phyloP scores from a whole-genome alignment of 2,113 vertebrate species.

The Erinaceus europaeus region DNA sequence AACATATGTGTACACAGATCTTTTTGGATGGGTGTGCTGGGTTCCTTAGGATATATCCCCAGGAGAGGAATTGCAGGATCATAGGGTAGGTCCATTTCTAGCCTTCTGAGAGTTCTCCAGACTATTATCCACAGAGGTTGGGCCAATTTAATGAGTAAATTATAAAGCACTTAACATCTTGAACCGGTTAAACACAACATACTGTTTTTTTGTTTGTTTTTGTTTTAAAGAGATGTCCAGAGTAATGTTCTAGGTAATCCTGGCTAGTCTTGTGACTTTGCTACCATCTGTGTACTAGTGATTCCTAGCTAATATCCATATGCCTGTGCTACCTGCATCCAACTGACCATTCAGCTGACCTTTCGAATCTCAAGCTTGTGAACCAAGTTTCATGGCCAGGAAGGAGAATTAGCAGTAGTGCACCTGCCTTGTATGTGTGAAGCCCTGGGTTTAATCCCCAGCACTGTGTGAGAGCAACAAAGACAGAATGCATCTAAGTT shows the following conservation, averaged over 20 bases:
- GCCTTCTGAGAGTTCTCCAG: too few species aligned
- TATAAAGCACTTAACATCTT: not conserved
- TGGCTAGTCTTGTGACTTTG: not conserved
- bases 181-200: fast-evolving
- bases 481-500: too few species aligned
- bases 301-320: not conserved
- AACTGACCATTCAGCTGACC: not conserved
- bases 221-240: not conserved
- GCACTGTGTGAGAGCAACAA: too few species aligned
- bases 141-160: not conserved
- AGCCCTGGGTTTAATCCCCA: not conserved
- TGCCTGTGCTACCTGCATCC: not conserved
- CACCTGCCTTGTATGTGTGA: not conserved
- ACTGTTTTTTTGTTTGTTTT: too few species aligned
- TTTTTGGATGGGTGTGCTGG: not conserved
- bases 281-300: not conserved
- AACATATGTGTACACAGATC: not conserved
- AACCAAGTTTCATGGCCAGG: not conserved
- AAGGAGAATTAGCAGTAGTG: not conserved
- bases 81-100: too few species aligned
- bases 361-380: not conserved
- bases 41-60: not conserved
- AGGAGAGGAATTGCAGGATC: not conserved
- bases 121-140: not conserved
- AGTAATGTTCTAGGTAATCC: not conserved